Evolutionary conservation across 1,140 invertebrate genomes (phyloP).

Genomic region (Formica selysi): DNA sequence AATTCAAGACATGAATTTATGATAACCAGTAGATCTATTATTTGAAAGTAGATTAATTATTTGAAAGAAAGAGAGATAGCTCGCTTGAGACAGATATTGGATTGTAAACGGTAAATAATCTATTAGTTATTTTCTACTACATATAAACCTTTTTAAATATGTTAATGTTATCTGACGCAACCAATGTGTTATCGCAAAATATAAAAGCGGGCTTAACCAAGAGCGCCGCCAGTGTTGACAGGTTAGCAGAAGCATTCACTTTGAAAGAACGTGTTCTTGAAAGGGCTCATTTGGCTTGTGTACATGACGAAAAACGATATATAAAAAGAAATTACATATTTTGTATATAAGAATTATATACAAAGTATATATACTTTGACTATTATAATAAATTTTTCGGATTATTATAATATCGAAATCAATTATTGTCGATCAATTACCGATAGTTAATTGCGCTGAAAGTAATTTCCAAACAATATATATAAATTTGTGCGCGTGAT

Average conservation of each 20-base stretch:
- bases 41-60: no score
- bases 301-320: not conserved
- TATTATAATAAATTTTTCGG: not conserved
- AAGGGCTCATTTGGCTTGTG: not conserved
- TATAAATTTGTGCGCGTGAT: not conserved
- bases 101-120: not conserved
- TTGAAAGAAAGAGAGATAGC: not conserved
- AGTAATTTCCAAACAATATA: not conserved
- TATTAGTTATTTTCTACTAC: not conserved
- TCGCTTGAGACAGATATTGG: not conserved
- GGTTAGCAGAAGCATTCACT: conserved; percentile 41
- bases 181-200: conserved; percentile 80
- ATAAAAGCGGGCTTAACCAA: conserved; percentile 81
- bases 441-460: not conserved
- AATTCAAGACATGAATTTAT: not conserved
- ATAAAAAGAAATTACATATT: not conserved
- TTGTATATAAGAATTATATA: no score
- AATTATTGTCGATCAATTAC: not conserved
- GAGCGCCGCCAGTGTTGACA: conserved; percentile 78
- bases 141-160: conserved; percentile 65
- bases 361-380: no score
- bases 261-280: conserved; percentile 16
- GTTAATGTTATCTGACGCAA: conserved; percentile 84
- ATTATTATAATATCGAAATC: not conserved
- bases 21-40: no score